Evolutionary conservation across 2,797 vertebrate genomes (phyloP).

Genomic region (Myotis vivesi): DNA sequence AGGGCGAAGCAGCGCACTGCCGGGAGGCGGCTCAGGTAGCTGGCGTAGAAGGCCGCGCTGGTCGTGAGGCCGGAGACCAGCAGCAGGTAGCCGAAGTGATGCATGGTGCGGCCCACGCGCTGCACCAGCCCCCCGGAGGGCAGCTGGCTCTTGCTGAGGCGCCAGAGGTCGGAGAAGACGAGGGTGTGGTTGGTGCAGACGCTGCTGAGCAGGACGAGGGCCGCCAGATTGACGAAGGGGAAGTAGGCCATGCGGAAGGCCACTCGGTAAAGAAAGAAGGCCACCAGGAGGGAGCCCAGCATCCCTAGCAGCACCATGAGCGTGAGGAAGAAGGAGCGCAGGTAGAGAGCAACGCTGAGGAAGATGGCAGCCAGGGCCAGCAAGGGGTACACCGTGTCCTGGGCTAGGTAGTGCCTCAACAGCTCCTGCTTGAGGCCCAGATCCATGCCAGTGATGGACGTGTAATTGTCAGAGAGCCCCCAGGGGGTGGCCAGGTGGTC

Average conservation of each 20-base stretch:
- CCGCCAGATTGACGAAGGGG: conserved; percentile 92
- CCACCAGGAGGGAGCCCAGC: conserved; percentile 90
- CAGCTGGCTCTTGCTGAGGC: conserved; percentile 91
- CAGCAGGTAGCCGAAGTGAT: conserved; percentile 94
- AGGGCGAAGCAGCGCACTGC: conserved; percentile 94
- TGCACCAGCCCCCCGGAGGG: conserved; percentile 90
- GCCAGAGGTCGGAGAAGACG: conserved; percentile 95
- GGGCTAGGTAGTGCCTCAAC: conserved; percentile 93
- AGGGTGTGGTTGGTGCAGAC: conserved; percentile 95
- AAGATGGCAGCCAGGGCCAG: conserved; percentile 91
- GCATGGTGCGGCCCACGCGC: conserved; percentile 93
- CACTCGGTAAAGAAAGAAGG: conserved; percentile 97
- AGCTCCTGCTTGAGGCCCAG: conserved; percentile 96
- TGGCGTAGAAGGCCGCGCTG: conserved; percentile 93
- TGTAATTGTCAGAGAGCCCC: conserved; percentile 93
- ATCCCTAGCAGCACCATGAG: conserved; percentile 90
- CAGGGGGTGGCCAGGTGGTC: conserved; percentile 90
- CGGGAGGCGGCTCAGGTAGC: conserved; percentile 95
- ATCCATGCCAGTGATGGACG: conserved; percentile 95
- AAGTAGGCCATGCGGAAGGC: conserved; percentile 94
- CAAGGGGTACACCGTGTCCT: conserved; percentile 93
- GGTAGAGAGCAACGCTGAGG: conserved; percentile 92
- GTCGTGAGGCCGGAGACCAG: conserved; percentile 93
- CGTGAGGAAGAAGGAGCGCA: conserved; percentile 93
- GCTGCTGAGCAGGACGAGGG: conserved; percentile 91